phyloP scores from a whole-genome alignment of 2,888 invertebrate genomes.

The Ypsolopha scabrella region DNA sequence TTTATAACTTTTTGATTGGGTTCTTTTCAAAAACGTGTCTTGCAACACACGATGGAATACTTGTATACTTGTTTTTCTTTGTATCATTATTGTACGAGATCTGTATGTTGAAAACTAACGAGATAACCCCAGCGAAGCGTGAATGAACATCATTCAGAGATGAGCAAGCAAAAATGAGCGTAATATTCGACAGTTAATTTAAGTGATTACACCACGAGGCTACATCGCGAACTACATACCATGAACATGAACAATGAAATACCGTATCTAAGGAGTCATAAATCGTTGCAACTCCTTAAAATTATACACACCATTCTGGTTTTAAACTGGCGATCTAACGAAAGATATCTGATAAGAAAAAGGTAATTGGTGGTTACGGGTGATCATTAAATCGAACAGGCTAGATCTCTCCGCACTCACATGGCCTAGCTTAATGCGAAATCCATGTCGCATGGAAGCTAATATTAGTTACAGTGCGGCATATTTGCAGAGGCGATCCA shows the following conservation, averaged over 20 bases:
- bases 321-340: not conserved
- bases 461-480: slow-evolving; percentile 8
- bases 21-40: no score
- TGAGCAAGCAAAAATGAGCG: not conserved
- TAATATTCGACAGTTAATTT: not conserved
- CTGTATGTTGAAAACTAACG: not conserved
- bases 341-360: not conserved
- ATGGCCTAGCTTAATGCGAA: slow-evolving; percentile 40
- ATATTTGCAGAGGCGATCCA: slow-evolving; percentile 41
- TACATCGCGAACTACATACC: not conserved
- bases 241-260: not conserved
- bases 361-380: not conserved
- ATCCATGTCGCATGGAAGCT: slow-evolving; percentile 32
- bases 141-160: not conserved
- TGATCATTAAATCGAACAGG: slow-evolving; percentile 5
- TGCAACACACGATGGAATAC: not conserved
- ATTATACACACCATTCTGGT: not conserved
- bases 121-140: not conserved
- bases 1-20: no score
- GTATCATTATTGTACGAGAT: not conserved
- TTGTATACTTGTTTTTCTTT: not conserved
- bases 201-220: not conserved
- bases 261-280: not conserved
- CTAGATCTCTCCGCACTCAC: slow-evolving; percentile 26
- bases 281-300: not conserved